Evolutionary conservation across 2,113 vertebrate species (phyloP).

Genomic region (Larimichthys crocea): DNA sequence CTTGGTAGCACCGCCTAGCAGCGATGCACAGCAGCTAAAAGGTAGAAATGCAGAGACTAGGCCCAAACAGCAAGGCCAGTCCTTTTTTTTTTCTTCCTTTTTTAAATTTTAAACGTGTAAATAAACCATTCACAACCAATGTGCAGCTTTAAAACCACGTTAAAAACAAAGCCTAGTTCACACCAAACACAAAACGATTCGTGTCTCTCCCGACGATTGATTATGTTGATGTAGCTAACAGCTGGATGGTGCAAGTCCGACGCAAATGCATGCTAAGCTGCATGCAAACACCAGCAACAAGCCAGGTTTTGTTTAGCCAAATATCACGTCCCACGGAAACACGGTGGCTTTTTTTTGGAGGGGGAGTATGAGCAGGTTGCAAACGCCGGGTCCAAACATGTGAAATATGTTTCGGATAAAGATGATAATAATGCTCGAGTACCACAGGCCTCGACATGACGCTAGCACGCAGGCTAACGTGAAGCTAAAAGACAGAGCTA

Average conservation of each 20-base stretch:
- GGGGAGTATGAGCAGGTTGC: accelerated
- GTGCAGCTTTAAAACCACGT: not conserved
- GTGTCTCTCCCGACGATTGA: conserved; percentile 37
- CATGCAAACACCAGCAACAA: conserved; percentile 57
- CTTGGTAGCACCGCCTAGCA: conserved; percentile 65
- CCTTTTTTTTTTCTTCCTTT: not conserved
- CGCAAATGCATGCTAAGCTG: conserved; percentile 68
- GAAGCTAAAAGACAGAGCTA: conserved; percentile 63
- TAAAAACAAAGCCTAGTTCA: not conserved
- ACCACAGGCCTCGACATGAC: conserved; percentile 64
- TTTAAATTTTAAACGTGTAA: not conserved
- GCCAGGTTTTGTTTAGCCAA: conserved; percentile 13
- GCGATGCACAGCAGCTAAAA: conserved; percentile 43
- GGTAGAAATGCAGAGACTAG: conserved; percentile 61
- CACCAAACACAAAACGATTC: not conserved
- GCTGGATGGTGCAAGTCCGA: conserved; percentile 62
- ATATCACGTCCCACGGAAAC: not conserved
- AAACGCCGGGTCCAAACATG: not conserved
- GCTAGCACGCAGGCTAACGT: conserved; percentile 75
- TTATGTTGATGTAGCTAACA: conserved; percentile 69
- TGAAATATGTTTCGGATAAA: conserved; percentile 6
- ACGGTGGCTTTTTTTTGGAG: not conserved
- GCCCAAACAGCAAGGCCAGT: conserved; percentile 58
- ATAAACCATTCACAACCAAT: not conserved
- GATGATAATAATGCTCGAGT: conserved; percentile 36